phyloP scores from a whole-genome alignment of 1,140 invertebrate genomes.

The Hycleus phaleratus region DNA sequence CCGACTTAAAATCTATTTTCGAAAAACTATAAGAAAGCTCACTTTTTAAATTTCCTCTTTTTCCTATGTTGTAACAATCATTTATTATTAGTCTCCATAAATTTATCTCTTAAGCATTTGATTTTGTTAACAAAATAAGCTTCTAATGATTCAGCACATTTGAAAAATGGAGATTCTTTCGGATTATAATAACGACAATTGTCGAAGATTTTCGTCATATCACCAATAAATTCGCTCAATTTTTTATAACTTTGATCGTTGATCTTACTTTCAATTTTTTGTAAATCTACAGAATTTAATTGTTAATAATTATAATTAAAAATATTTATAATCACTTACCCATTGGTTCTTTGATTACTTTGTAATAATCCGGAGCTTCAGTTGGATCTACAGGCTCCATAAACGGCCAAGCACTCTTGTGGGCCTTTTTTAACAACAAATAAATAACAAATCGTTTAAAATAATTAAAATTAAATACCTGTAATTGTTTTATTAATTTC shows the following conservation, averaged over 20 bases:
- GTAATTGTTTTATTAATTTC: conserved; percentile 83
- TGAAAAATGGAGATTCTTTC: conserved; percentile 88
- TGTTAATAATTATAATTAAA: too few relatives aligned
- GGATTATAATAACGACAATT: conserved; percentile 97
- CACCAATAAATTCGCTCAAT: conserved; percentile 90
- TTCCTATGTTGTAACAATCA: not conserved
- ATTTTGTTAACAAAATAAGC: conserved; percentile 93
- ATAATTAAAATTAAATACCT: conserved; percentile 47
- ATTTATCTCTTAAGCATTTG: conserved; percentile 72
- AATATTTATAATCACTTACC: conserved; percentile 53
- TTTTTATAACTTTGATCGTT: conserved; percentile 76
- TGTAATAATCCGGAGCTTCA: conserved; percentile 95
- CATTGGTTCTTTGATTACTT: conserved; percentile 97
- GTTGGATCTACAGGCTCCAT: conserved; percentile 92
- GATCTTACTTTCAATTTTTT: conserved; percentile 85
- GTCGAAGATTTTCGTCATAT: conserved; percentile 97
- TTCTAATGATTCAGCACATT: conserved; percentile 90
- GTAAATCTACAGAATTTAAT: conserved; percentile 64
- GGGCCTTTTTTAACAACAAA: conserved; percentile 46
- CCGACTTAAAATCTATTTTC: not conserved
- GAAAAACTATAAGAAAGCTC: not conserved
- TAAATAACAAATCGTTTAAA: conserved; percentile 18
- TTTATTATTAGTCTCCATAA: conserved; percentile 49
- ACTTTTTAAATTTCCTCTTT: not conserved
- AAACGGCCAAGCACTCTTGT: conserved; percentile 95